Percentiles rank a stretch among this genome's conserved stretches.
These are phyloP conservation scores for Protonemura montana DNA, from an alignment of 2,888 invertebrate species.

Conservation along the genomic window DNA sequence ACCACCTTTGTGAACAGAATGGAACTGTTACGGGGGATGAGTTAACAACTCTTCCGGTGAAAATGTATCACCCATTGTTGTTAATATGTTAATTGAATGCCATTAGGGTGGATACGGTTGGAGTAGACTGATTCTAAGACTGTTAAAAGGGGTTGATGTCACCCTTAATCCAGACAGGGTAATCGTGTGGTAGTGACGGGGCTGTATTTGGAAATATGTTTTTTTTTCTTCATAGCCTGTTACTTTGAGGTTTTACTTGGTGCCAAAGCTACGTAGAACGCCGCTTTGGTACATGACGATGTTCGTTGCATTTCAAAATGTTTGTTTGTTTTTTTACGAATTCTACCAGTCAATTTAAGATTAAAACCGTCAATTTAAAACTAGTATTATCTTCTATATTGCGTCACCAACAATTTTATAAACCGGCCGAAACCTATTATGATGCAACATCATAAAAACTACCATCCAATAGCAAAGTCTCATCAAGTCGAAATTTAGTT, in stretches of 20 bases:
- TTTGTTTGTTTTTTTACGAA: too few relatives aligned
- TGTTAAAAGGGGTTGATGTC: not conserved
- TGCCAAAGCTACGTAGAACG: too few relatives aligned
- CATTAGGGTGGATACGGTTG: not conserved
- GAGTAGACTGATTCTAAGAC: not conserved
- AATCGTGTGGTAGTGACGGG: not conserved
- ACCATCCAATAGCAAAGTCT: too few relatives aligned
- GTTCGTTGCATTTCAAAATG: too few relatives aligned
- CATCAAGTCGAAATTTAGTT: not conserved
- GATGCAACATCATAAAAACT: too few relatives aligned
- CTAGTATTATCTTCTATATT: too few relatives aligned
- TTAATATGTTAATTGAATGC: not conserved
- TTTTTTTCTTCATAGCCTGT: not conserved
- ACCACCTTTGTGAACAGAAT: not conserved
- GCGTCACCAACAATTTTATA: too few relatives aligned
- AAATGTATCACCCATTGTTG: not conserved
- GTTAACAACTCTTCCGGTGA: not conserved
- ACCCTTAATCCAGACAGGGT: not conserved
- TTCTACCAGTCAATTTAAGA: too few relatives aligned
- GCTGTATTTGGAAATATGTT: not conserved
- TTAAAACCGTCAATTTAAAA: too few relatives aligned
- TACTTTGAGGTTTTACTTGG: too few relatives aligned
- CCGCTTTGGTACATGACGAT: too few relatives aligned
- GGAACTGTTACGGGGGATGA: not conserved
- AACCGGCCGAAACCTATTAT: too few relatives aligned